Percentiles rank a stretch among this genome's conserved stretches.
These are phyloP conservation scores for Holothuria scabra DNA, from an alignment of 53 echinoderm and acorn worm species.

Conservation along the genomic window DNA sequence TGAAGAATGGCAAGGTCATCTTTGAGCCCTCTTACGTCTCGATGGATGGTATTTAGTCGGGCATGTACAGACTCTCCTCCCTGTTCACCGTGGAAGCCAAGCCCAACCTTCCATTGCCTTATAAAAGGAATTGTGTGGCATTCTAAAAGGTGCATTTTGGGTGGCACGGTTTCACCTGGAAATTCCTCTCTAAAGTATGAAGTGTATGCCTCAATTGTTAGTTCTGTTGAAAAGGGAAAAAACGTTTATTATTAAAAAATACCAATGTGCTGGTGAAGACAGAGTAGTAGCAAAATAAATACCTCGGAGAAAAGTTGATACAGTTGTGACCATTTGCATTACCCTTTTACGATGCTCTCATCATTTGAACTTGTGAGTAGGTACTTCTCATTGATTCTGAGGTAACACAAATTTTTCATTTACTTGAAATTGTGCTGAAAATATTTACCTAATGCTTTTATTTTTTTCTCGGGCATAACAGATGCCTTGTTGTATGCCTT, in stretches of 20 bases:
- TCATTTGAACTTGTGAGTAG: too few relatives aligned
- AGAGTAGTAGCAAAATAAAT: too few relatives aligned
- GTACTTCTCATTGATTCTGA: too few relatives aligned
- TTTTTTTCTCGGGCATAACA: not conserved
- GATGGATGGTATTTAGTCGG: constrained; percentile 51
- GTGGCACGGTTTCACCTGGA: constrained; percentile 34
- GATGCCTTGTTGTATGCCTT: not conserved
- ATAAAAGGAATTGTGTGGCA: constrained; percentile 52
- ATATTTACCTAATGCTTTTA: not conserved
- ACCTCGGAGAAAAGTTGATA: too few relatives aligned
- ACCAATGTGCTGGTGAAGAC: too few relatives aligned
- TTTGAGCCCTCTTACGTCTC: constrained; percentile 37
- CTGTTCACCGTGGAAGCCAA: constrained; percentile 55
- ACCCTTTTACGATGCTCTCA: too few relatives aligned
- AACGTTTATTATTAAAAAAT: too few relatives aligned
- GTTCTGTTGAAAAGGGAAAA: not conserved
- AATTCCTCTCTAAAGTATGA: constrained; percentile 13
- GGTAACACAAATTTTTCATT: too few relatives aligned
- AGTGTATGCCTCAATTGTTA: constrained; percentile 13
- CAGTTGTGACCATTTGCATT: too few relatives aligned
- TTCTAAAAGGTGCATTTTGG: constrained; percentile 57
- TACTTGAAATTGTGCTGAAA: too few relatives aligned
- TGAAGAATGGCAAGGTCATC: constrained; percentile 47
- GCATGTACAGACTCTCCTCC: constrained; percentile 63
- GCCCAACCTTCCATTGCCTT: constrained; percentile 45